phyloP scores from a whole-genome alignment of 2,797 vertebrate genomes.

The Anas bernieri region DNA sequence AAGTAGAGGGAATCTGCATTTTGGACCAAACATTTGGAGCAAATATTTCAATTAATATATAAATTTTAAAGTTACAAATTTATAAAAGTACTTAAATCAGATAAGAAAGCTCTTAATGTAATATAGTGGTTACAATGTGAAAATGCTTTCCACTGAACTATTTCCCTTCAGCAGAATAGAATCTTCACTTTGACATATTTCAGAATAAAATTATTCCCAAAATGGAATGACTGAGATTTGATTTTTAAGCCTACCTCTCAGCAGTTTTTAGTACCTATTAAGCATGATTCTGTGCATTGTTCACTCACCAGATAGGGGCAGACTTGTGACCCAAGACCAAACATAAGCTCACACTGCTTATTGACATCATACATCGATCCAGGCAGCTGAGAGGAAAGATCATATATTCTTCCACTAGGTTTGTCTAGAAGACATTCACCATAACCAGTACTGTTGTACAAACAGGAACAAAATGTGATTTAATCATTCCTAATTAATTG shows the following conservation, averaged over 20 bases:
- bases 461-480: neutral
- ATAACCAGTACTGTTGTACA: conserved; percentile 87
- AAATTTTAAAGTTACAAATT: neutral
- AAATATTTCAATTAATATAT: neutral
- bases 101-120: neutral
- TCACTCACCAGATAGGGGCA: conserved; percentile 93
- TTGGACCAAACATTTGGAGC: neutral
- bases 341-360: conserved; percentile 95
- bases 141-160: neutral
- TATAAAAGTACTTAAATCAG: neutral
- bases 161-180: neutral
- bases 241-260: neutral
- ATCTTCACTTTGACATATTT: neutral
- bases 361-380: conserved; percentile 92
- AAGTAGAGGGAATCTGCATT: neutral
- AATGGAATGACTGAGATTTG: neutral
- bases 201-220: neutral
- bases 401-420: conserved; percentile 85
- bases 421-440: conserved; percentile 96
- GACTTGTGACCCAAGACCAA: conserved; percentile 94
- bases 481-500: neutral
- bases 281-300: neutral
- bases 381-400: conserved; percentile 88
- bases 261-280: neutral
- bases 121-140: neutral